Evolutionary conservation across 2,888 invertebrate genomes (phyloP), one percentile per base, ranked within the genome.

Genomic region (Andrena marginata): DNA sequence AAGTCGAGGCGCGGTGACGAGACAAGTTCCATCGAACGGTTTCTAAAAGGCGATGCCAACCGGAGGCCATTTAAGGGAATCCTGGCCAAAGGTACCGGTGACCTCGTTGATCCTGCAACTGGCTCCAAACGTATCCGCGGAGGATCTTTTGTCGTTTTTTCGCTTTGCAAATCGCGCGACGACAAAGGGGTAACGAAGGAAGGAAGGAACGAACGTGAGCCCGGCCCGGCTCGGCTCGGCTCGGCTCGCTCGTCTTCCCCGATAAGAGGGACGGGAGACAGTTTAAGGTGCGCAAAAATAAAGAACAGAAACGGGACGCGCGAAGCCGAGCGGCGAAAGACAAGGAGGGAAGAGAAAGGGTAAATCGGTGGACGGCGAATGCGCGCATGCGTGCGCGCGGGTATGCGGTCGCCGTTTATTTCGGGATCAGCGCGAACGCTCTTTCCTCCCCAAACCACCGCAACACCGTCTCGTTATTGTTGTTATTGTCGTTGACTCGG

Each of bases 21-120:
- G 86, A 80, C 88, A 79, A 86, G 88, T 86, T 87, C 72, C 78
- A 75, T 35, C 82, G 82, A 85, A 87, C 79, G 81, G 87, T 81
- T 87, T 88, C 88, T 90, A 91, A 92, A 92, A 92, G 92, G 92
- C 91, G 89, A 92, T 89, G 86, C 90, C 87, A 91, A 89, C 86
- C 76, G 78, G 89, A 89, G 86, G 79, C 92, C 92, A 91, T 92
- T 91, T 92, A 92, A 91, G 92, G 92, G 87, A 91, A 91, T 91
- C 92, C 83, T 89, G 90, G 88, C 88, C 91, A 92, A 89, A 87
- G 91, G 80, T 83, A 82, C 81, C 86, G 81, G 79, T 82, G 85
- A 84, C 80, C 84, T 85, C 87, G 84, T 86, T 87, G 88, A 89
- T 90, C 83, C 88, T 87, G 85, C 69, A 68, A 87, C 87, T 87